Evolutionary conservation across 2,113 vertebrate species (phyloP).

Genomic region (Tamias sibiricus): DNA sequence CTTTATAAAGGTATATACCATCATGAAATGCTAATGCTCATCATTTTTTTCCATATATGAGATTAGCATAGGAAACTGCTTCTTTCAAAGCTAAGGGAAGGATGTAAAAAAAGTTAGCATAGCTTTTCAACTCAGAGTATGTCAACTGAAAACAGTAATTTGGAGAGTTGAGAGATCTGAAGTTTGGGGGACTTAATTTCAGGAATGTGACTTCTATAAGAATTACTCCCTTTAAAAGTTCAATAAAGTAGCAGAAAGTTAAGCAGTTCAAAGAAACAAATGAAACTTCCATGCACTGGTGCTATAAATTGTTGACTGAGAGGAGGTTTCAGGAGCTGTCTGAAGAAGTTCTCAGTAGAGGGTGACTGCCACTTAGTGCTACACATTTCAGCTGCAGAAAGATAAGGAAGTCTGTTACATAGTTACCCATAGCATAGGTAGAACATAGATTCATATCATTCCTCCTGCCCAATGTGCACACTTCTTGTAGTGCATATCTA

Average conservation of each 20-base stretch:
- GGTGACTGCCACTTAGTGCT: background rate
- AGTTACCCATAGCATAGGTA: fast-evolving
- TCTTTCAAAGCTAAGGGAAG: background rate
- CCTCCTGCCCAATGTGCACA: background rate
- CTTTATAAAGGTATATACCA: background rate
- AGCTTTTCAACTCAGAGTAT: background rate
- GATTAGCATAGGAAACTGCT: background rate
- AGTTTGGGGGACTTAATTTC: background rate
- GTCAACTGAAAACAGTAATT: background rate
- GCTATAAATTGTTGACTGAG: background rate
- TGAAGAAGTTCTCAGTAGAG: background rate
- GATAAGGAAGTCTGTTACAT: background rate
- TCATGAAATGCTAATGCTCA: background rate
- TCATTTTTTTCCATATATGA: background rate
- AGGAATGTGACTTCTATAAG: background rate
- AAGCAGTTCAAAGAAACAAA: background rate
- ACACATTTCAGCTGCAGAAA: background rate
- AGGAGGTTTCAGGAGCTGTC: background rate
- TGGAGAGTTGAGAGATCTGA: background rate
- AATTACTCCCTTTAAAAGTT: background rate
- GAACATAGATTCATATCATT: too few relatives aligned
- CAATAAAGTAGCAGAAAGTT: background rate
- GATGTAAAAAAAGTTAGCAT: background rate
- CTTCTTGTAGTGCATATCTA: background rate
- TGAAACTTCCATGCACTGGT: background rate